Base-by-base conservation (phyloP, 2,888 invertebrate species). In the Flexamia atlantica region DNA sequence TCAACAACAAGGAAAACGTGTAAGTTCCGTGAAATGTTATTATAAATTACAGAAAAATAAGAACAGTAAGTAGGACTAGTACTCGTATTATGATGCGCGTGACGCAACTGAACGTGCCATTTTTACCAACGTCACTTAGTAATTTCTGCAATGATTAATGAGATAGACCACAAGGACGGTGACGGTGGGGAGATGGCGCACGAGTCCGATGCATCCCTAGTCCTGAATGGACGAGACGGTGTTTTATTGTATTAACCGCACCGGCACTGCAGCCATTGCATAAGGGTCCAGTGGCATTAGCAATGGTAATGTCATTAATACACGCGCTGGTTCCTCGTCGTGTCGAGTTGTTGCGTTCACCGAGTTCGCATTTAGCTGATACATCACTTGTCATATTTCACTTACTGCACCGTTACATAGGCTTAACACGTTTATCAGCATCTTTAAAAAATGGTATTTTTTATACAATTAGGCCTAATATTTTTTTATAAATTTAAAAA, bases 281-380 rank as follows among this genome's bases (percentile, higher is more conserved):
- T 53, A 53, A 53, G 53, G 53, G 53, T 23, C 53, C 53, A 20
- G 20, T 23, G 53, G 36, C 3, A 53, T 53, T 53, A 53, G 53
- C 53, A 53, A 53, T 53, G 53, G 53, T 53, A 53, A 53, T 53
- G 53, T 53, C 4, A 53, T 53, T 53, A n/a, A n/a, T n/a, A 23
- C 23, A 23, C 4, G 53, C 53, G 53, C 53, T n/a, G n/a, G n/a
- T n/a, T n/a, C n/a, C n/a, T n/a, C n/a, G n/a, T n/a, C n/a, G n/a
- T n/a, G n/a, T n/a, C n/a, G n/a, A n/a, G n/a, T n/a, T n/a, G n/a
- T n/a, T n/a, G n/a, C n/a, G n/a, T n/a, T n/a, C n/a, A n/a, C n/a
- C n/a, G n/a, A n/a, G n/a, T n/a, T n/a, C n/a, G n/a, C n/a, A n/a
- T n/a, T n/a, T n/a, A n/a, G n/a, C n/a, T n/a, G n/a, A n/a, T n/a